phyloP scores from a whole-genome alignment of 2,113 vertebrate genomes.

The Syrmaticus mikado region DNA sequence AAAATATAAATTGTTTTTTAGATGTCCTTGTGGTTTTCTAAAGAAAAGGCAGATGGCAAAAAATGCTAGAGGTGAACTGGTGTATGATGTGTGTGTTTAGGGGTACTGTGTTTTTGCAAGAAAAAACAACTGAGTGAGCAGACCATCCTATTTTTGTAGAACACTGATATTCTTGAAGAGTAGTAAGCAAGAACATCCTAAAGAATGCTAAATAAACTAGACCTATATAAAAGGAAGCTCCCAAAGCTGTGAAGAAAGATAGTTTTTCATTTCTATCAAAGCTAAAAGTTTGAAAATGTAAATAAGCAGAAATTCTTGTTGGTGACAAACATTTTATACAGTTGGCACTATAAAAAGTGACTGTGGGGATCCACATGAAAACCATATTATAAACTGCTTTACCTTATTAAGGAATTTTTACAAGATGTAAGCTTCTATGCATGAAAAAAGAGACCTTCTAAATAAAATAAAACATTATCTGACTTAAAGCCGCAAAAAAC shows the following conservation, averaged over 20 bases:
- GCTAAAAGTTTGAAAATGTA: neutral
- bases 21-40: neutral
- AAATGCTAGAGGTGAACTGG: neutral
- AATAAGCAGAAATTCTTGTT: neutral
- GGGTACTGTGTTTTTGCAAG: neutral
- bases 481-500: neutral
- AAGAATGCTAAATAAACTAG: neutral
- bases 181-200: neutral
- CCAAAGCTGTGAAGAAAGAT: neutral
- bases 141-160: neutral
- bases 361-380: neutral
- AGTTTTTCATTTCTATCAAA: neutral
- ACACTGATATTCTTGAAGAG: neutral
- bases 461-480: neutral
- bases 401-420: neutral
- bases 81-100: neutral
- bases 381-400: neutral
- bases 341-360: rapidly evolving
- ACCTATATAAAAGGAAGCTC: neutral
- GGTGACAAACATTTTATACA: neutral
- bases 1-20: neutral
- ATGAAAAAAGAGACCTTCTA: neutral
- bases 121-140: neutral
- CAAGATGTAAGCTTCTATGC: neutral
- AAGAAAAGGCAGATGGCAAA: neutral